Evolutionary conservation across 2,888 invertebrate genomes (phyloP).

Genomic region (Lithophane leautieri): DNA sequence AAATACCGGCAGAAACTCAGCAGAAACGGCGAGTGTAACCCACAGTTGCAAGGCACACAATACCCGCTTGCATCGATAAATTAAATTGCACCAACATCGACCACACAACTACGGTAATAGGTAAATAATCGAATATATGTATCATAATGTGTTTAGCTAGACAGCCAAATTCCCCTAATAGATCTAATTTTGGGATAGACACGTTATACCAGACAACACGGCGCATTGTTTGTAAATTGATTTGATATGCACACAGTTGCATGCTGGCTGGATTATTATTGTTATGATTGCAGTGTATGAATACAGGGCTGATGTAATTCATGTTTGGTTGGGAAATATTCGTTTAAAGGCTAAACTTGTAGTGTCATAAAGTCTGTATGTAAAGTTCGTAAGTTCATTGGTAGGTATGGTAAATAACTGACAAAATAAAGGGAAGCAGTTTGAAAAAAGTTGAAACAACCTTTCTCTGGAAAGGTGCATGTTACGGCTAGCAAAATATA

Average conservation of each 20-base stretch:
- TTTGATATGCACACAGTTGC: slow-evolving; percentile 61
- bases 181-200: slow-evolving; percentile 77
- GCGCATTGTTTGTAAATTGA: slow-evolving; percentile 65
- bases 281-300: slow-evolving; percentile 45
- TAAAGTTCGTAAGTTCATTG: too few relatives aligned
- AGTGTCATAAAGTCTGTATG: slow-evolving; percentile 1
- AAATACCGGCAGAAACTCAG: slow-evolving; percentile 73
- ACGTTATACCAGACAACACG: slow-evolving; percentile 64
- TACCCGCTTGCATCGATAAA: slow-evolving; percentile 76
- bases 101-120: slow-evolving; percentile 74
- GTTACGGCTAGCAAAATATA: not conserved
- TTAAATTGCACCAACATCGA: slow-evolving; percentile 82
- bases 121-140: slow-evolving; percentile 82
- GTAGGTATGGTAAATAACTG: not conserved
- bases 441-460: not conserved
- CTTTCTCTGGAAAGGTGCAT: not conserved
- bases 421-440: not conserved
- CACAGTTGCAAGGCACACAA: slow-evolving; percentile 67
- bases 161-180: slow-evolving; percentile 70
- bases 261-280: slow-evolving; percentile 52
- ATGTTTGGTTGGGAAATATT: slow-evolving; percentile 14
- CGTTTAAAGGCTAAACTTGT: not conserved
- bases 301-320: slow-evolving; percentile 26
- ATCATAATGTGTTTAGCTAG: slow-evolving; percentile 64
- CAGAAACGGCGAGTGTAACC: slow-evolving; percentile 53